phyloP scores from a whole-genome alignment of 2,797 vertebrate species.

The Tamandua tetradactyla region DNA sequence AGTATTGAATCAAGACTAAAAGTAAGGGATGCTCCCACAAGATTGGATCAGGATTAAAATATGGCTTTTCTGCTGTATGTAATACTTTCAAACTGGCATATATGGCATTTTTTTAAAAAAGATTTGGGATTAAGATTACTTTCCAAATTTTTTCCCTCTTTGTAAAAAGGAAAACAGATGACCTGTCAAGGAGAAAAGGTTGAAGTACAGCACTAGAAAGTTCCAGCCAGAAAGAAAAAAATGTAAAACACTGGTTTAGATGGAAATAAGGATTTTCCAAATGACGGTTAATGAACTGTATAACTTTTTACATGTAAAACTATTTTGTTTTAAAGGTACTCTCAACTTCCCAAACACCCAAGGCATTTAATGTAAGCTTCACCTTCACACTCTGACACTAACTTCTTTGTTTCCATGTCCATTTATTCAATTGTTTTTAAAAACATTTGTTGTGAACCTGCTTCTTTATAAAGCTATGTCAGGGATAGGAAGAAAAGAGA shows the following conservation, averaged over 20 bases:
- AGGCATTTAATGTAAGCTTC: constrained; percentile 22
- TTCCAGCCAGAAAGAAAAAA: not conserved
- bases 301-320: not conserved
- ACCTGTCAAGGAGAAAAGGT: not conserved
- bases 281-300: not conserved
- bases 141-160: constrained; percentile 32
- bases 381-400: not conserved
- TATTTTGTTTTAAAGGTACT: constrained; percentile 6
- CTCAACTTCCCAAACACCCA: not conserved
- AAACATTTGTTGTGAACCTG: not conserved
- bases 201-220: not conserved
- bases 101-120: not conserved
- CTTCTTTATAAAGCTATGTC: constrained; percentile 47
- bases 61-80: too few relatives aligned
- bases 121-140: not conserved
- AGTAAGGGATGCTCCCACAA: too few relatives aligned
- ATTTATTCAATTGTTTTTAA: constrained; percentile 26
- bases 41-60: too few relatives aligned
- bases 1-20: too few relatives aligned
- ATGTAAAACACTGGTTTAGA: not conserved
- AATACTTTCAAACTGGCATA: too few relatives aligned
- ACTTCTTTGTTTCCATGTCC: constrained; percentile 34
- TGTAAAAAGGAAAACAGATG: not conserved
- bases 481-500: constrained; percentile 51
- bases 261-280: constrained; percentile 35